Evolutionary conservation across 2,113 vertebrate genomes (phyloP).

Genomic region (Hepsetus odoe): DNA sequence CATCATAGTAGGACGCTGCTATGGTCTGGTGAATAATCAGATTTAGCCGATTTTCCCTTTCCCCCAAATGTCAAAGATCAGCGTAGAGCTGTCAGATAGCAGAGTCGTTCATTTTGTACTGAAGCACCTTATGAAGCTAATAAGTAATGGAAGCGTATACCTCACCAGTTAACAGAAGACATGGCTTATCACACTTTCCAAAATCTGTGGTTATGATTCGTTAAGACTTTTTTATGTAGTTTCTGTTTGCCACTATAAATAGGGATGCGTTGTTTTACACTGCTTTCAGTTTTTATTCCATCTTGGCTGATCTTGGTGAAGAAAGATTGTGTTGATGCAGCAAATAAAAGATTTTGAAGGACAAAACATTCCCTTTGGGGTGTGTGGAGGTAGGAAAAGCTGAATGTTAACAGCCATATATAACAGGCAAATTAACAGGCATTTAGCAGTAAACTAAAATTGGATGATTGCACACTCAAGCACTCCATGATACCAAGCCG

Average conservation of each 20-base stretch:
- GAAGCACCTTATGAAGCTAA: not conserved
- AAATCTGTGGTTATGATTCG: not conserved
- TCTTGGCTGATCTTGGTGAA: not conserved
- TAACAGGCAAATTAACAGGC: not conserved
- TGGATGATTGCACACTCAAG: not conserved
- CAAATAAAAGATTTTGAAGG: not conserved
- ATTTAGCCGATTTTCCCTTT: too few species aligned
- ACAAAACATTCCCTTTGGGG: not conserved
- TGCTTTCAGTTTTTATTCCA: too few species aligned
- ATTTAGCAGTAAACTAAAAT: not conserved
- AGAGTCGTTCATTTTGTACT: not conserved
- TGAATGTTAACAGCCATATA: not conserved
- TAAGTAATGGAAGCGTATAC: not conserved
- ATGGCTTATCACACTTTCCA: too few species aligned
- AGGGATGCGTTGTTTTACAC: too few species aligned
- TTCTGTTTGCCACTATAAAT: too few species aligned
- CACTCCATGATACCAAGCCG: too few species aligned
- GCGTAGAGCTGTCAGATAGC: too few species aligned
- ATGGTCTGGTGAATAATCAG: too few species aligned
- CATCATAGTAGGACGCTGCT: not conserved
- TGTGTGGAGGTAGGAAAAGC: not conserved
- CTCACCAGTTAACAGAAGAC: too few species aligned
- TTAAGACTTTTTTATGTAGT: too few species aligned
- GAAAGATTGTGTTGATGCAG: not conserved
- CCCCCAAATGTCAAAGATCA: too few species aligned